phyloP scores from a whole-genome alignment of 2,888 invertebrate genomes.

The Athalia cordata region DNA sequence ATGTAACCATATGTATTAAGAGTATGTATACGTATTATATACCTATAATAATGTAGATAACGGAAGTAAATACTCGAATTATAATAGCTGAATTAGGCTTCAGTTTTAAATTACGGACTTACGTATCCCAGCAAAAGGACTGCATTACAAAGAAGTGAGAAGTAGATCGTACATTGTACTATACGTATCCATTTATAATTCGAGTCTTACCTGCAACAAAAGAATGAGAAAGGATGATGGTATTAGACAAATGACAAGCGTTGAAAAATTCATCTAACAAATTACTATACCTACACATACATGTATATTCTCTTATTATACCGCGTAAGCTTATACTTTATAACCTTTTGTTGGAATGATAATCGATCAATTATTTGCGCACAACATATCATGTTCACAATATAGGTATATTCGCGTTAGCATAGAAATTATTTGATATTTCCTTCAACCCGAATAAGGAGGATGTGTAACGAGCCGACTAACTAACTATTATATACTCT shows the following conservation, averaged over 20 bases:
- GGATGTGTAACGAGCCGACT: background rate
- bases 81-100: background rate
- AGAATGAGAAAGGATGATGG: background rate
- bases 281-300: background rate
- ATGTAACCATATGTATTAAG: background rate
- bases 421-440: background rate
- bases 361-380: conserved; percentile 32
- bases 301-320: background rate
- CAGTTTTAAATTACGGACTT: conserved; percentile 11
- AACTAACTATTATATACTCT: conserved; percentile 21
- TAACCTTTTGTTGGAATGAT: conserved; percentile 17
- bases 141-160: background rate
- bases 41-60: background rate
- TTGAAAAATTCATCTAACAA: conserved; percentile 3
- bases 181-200: background rate
- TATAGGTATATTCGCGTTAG: background rate
- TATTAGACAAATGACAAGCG: conserved; percentile 15
- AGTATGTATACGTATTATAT: background rate
- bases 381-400: background rate
- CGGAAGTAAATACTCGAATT: background rate
- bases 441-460: background rate
- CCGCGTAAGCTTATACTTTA: background rate
- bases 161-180: background rate
- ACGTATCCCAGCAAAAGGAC: background rate
- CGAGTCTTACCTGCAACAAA: conserved; percentile 36